Evolutionary conservation across 2,797 vertebrate species (phyloP).

Genomic region (Coilia nasus): DNA sequence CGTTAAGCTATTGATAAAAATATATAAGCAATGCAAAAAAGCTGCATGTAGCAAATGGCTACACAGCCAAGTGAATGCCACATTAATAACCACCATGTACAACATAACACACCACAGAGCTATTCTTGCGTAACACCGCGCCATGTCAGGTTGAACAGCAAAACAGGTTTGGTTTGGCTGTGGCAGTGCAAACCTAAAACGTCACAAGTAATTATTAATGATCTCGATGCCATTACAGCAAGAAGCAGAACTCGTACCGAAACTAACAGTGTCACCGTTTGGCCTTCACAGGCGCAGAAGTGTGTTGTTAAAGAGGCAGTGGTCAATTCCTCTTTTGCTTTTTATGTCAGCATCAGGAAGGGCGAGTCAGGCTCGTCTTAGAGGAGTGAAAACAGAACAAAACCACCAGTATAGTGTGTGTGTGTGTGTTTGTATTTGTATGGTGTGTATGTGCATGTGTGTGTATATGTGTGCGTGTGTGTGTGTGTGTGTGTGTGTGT

Average conservation of each 20-base stretch:
- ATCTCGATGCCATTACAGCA: background rate
- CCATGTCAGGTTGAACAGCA: background rate
- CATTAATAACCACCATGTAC: constrained; percentile 32
- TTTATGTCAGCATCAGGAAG: constrained; percentile 4
- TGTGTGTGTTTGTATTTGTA: background rate
- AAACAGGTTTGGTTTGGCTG: background rate
- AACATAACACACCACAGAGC: background rate
- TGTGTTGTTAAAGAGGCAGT: background rate
- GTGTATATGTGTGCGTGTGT: background rate
- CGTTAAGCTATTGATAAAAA: too few species aligned
- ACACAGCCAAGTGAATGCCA: too few species aligned
- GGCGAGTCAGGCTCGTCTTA: background rate
- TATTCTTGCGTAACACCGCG: background rate
- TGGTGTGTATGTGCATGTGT: background rate
- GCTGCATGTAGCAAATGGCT: too few species aligned
- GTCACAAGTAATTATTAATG: background rate
- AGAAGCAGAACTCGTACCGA: constrained; percentile 9
- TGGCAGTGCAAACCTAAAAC: background rate
- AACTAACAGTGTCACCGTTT: background rate
- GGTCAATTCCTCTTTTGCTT: constrained; percentile 24
- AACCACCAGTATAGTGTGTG: background rate
- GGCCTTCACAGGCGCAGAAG: background rate
- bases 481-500: background rate
- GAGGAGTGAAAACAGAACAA: constrained; percentile 15
- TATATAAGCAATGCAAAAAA: too few species aligned